Conservation (phyloP, 2,797 vertebrate species). For the Australoheros facetus region DNA sequence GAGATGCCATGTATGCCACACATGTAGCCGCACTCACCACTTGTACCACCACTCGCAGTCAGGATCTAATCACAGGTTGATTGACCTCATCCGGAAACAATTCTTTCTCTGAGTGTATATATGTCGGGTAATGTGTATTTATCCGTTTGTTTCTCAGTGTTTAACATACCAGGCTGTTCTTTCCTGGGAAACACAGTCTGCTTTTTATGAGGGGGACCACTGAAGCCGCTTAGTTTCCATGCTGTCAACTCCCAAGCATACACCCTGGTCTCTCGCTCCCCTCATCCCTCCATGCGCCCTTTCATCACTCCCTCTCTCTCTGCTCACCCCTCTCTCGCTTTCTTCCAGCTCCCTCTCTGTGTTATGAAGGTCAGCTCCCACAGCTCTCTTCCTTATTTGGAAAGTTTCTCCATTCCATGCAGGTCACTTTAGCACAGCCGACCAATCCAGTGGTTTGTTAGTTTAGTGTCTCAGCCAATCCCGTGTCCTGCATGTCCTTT, state of each 20-base stretch:
- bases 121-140: constrained; percentile 36
- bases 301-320: constrained; percentile 38
- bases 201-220: constrained; percentile 61
- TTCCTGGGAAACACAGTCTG: constrained; percentile 55
- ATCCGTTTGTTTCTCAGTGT: constrained; percentile 55
- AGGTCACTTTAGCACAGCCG: constrained; percentile 80
- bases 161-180: constrained; percentile 56
- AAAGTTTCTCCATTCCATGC: constrained; percentile 85
- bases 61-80: constrained; percentile 56
- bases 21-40: constrained; percentile 14
- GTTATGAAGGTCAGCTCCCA: constrained; percentile 70
- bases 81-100: constrained; percentile 74
- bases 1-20: constrained; percentile 21
- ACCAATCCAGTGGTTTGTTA: constrained; percentile 71
- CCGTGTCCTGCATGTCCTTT: constrained; percentile 84
- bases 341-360: constrained; percentile 32
- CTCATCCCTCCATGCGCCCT: constrained; percentile 32
- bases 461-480: constrained; percentile 78
- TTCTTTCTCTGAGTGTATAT: constrained; percentile 37
- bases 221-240: constrained; percentile 74
- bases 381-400: constrained; percentile 86
- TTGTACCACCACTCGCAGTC: constrained; percentile 6
- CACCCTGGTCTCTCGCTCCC: constrained; percentile 35
- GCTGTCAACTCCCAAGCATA: constrained; percentile 68
- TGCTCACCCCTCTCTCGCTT: constrained; percentile 8